Percentiles rank a stretch among this genome's conserved stretches.
These are phyloP conservation scores for Byasa hedistus DNA, from an alignment of 2,888 invertebrate genomes.

Conservation along the genomic window DNA sequence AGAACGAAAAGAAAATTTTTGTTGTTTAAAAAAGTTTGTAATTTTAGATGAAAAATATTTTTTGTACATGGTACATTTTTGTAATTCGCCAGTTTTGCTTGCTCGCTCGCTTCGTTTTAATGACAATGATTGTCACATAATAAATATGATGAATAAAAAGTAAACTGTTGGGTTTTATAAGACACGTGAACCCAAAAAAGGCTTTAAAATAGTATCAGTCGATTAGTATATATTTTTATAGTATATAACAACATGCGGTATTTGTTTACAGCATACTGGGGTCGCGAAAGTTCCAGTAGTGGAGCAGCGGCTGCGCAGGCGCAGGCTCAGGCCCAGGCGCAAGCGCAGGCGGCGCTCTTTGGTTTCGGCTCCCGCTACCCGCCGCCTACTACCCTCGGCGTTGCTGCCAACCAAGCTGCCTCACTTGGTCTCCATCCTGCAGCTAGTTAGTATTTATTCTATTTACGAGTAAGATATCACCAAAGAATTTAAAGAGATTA, in stretches of 20 bases:
- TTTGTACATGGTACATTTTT: no score
- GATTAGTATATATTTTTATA: neutral
- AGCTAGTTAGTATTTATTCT: conserved; percentile 80
- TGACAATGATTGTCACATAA: no score
- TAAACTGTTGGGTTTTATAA: no score
- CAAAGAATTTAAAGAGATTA: neutral
- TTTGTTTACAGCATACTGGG: conserved; percentile 87
- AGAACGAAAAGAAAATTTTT: no score
- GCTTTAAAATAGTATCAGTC: neutral
- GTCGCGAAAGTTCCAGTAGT: conserved; percentile 74
- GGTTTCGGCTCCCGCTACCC: conserved; percentile 73
- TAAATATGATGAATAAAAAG: no score
- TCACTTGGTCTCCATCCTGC: conserved; percentile 88
- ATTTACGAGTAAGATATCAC: neutral
- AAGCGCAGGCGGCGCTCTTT: conserved; percentile 73
- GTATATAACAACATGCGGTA: neutral
- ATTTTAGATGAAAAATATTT: no score
- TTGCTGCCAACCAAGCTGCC: conserved; percentile 92
- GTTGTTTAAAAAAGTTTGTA: no score
- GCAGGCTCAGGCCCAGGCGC: conserved; percentile 74
- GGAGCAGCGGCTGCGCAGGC: conserved; percentile 62
- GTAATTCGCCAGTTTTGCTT: no score
- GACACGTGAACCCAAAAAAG: no score
- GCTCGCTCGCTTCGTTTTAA: no score
- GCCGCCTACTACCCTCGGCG: conserved; percentile 87